These are phyloP conservation scores for Peromyscus aztecus DNA, from an alignment of 2,797 vertebrate species.

Conservation along the genomic window DNA sequence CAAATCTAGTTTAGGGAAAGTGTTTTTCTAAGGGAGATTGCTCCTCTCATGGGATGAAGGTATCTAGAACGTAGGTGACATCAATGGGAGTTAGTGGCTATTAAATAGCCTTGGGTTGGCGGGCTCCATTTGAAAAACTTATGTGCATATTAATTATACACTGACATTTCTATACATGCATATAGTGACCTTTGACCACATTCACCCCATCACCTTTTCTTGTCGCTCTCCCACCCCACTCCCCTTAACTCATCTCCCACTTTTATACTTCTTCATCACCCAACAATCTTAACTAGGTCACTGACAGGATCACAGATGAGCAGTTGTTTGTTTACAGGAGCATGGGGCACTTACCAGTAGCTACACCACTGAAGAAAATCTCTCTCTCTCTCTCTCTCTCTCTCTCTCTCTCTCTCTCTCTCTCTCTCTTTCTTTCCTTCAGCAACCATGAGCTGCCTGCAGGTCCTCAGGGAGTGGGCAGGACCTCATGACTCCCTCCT, in stretches of 20 bases:
- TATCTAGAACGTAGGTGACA: background rate
- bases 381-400: background rate
- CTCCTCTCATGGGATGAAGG: background rate
- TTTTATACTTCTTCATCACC: background rate
- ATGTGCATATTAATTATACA: background rate
- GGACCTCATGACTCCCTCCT: background rate
- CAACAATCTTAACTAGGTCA: background rate
- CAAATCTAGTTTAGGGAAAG: background rate
- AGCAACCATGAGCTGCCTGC: background rate
- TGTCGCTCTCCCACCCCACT: background rate
- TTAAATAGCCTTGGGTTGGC: background rate
- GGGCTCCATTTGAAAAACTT: background rate
- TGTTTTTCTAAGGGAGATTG: background rate
- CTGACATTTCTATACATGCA: background rate
- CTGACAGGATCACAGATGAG: background rate
- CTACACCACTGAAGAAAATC: background rate
- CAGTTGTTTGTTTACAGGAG: background rate
- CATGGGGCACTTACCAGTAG: background rate
- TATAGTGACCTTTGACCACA: background rate
- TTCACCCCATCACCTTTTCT: too few relatives aligned
- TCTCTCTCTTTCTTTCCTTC: background rate
- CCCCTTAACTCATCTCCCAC: background rate
- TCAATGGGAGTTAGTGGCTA: background rate
- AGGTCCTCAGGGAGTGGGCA: background rate
- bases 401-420: too few relatives aligned